Conservation (phyloP, 2,888 invertebrate species). For the Torymus aiolomorphi region DNA sequence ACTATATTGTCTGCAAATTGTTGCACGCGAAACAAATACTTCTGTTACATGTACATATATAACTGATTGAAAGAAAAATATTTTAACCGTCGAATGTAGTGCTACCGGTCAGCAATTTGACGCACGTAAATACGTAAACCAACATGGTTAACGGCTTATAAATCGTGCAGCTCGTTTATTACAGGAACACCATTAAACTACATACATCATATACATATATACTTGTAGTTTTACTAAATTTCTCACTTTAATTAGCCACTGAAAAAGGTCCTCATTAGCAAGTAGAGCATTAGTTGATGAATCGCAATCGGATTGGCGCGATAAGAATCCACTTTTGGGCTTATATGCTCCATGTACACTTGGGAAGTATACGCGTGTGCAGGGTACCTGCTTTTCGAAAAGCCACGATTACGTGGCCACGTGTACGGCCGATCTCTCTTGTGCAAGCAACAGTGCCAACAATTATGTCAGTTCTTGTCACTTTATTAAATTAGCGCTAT, state of each 20-base stretch:
- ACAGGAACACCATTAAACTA: too few species aligned
- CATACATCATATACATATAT: too few species aligned
- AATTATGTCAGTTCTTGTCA: slow-evolving; percentile 22
- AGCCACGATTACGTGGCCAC: slow-evolving; percentile 19
- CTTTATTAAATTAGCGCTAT: slow-evolving; percentile 38
- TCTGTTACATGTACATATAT: too few species aligned
- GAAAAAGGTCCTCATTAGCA: background rate
- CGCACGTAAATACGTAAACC: too few species aligned
- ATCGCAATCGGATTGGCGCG: background rate
- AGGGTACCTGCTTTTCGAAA: slow-evolving; percentile 2
- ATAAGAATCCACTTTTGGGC: background rate
- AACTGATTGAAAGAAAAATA: too few species aligned
- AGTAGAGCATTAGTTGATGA: slow-evolving; percentile 24
- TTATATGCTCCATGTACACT: background rate
- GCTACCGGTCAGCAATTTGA: too few species aligned
- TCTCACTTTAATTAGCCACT: background rate
- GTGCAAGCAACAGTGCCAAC: background rate
- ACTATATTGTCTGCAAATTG: too few species aligned
- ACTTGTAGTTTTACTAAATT: background rate
- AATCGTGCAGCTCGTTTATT: too few species aligned
- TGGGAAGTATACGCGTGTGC: too few species aligned
- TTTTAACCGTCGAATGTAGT: too few species aligned
- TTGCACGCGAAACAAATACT: too few species aligned
- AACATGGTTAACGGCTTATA: too few species aligned
- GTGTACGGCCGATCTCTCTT: slow-evolving; percentile 24